A percentile compares a stretch with the other conserved stretches of the same genome.
Conservation (phyloP, 2,113 vertebrate species). For the Lasiurus cinereus region DNA sequence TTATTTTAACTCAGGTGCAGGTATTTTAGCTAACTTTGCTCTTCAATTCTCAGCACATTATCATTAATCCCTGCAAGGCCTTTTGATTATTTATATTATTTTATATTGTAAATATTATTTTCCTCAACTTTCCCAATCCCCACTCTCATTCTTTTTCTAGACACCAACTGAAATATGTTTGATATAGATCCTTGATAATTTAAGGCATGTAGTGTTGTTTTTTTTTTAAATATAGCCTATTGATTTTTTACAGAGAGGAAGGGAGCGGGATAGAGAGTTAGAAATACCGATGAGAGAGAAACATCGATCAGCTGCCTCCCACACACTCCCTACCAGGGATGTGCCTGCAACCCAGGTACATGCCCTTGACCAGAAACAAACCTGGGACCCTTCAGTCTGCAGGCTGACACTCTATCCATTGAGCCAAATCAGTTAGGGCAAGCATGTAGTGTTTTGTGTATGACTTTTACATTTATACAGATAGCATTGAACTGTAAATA, state of each 20-base stretch:
- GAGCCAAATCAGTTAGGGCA: too few relatives aligned
- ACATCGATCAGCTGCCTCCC: too few relatives aligned
- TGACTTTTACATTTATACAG: slow-evolving; percentile 17
- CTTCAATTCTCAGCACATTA: not conserved
- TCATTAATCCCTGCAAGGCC: not conserved
- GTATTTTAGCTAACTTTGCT: slow-evolving; percentile 1
- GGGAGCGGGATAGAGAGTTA: too few relatives aligned
- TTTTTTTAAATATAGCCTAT: too few relatives aligned
- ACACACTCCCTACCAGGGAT: too few relatives aligned
- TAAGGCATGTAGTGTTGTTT: not conserved
- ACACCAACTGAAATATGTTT: not conserved
- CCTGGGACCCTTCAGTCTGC: too few relatives aligned
- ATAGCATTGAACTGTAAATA: slow-evolving; percentile 6
- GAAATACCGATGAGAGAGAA: too few relatives aligned
- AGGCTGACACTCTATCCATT: too few relatives aligned
- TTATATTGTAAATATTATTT: slow-evolving; percentile 14
- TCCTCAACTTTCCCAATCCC: not conserved
- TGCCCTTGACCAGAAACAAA: too few relatives aligned
- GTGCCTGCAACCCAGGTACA: too few relatives aligned
- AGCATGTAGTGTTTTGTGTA: not conserved
- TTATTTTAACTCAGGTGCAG: slow-evolving; percentile 6
- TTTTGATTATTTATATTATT: slow-evolving; percentile 10
- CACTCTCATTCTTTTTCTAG: slow-evolving; percentile 21
- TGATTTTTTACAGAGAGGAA: too few relatives aligned
- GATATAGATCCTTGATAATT: slow-evolving; percentile 30